Evolutionary conservation across 2,888 invertebrate genomes (phyloP), one percentile per base, ranked within the genome.

Genomic region (Agonopterix alstromeriana): DNA sequence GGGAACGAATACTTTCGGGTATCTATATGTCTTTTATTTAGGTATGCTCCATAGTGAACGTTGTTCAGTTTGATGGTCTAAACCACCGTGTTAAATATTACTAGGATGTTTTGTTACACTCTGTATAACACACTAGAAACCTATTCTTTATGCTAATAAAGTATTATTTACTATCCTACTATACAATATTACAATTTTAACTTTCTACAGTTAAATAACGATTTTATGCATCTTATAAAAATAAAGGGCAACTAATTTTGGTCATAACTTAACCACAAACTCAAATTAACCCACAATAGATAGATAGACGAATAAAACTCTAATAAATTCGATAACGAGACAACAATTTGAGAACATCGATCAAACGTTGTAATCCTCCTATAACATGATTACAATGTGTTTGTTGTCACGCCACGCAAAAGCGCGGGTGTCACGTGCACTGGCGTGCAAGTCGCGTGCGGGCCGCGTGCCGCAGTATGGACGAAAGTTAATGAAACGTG

Each of bases 271-370:
- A 38, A 38, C 10, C 38, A n/a, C 38, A 27, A 27, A 27, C 38
- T n/a, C 9, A 45, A 49, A 49, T 50, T 50, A 56, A 47, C 53
- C 27, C 36, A 43, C 17, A n/a, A 43, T 17, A 43, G 9, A 43
- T n/a, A n/a, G n/a, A 5, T 38, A 43, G 9, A 43, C 17, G 17
- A 38, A 38, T 38, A 42, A 43, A 43, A 47, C 49, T 45, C 42
- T 49, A 56, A 55, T 56, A 55, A 57, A 50, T 48, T 48, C 50
- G 67, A 66, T 67, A 65, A 66, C 61, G 50, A 56, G 54, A 49
- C 57, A 59, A 60, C 63, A 67, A 67, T 67, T 60, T 57, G 63
- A 47, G 52, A 54, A 61, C 67, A 70, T 68, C 68, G 61, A 71
- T 70, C 68, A 68, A 47, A 48, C 45, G 47, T 51, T 27, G 57